Base-by-base conservation (phyloP, 2,797 vertebrate genomes). In the Anolis apletophallus region DNA sequence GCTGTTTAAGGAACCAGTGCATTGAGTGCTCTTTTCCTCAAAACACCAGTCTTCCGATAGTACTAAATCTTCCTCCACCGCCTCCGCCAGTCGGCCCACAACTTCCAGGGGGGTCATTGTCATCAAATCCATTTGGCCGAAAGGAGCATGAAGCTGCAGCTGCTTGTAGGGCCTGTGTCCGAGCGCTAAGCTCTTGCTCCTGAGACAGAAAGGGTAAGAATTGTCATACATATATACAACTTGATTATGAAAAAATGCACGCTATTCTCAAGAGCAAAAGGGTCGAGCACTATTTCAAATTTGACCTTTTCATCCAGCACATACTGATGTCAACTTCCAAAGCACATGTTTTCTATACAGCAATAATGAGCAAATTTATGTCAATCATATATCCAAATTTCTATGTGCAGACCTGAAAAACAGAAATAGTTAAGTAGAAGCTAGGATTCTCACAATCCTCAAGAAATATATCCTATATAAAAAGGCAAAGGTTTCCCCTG, bases 181-280 rank as follows among this genome's bases (percentile, higher is more conserved):
- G 97, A 93, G 99, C 98, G 36, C 96, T 99, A 81, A 99, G 97
- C 92, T 99, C 99, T 96, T 99, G 99, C 93, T 99, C 99, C 99
- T 99, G 90, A 90, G 94, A 94, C 59, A 76, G 85, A 90, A 87
- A 84, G 77, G 78, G 55, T 86, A 16, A 87, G 64, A 88, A 36
- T 40, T 34, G 71, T 68, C 88, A 90, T 67, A 87, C 5, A 90
- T 5, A 69, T n/a, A 68, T 29, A 17, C 52, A 46, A 2, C 3
- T 0, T 80, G 29, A 32, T 29, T 54, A 9, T 11, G 23, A 77
- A 64, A n/a, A 29, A 13, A 64, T 4, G 7, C n/a, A 12, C 5
- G 8, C 16, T 23, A 17, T 0, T 21, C 57, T 14, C 7, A 72
- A 6, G 11, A 5, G 29, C 6, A 10, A 23, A 32, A 23, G 9